A percentile compares a stretch with the other conserved stretches of the same genome.
Evolutionary conservation across 2,888 invertebrate species (phyloP).

Genomic region (Agrilus biguttatus): DNA sequence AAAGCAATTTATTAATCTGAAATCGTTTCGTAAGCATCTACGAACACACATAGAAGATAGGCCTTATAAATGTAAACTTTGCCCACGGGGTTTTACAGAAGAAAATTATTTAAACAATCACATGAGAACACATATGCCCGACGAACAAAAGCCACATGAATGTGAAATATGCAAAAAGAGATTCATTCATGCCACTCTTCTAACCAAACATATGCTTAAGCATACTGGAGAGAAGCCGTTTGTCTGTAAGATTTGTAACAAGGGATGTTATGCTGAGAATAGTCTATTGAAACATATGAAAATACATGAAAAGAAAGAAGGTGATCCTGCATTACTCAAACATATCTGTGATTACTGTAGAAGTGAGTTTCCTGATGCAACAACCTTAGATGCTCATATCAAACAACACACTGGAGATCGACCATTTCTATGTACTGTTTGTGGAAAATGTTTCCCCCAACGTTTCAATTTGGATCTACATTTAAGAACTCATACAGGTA

Average conservation of each 20-base stretch:
- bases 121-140: slow-evolving; percentile 29
- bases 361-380: slow-evolving; percentile 29
- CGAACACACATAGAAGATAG: slow-evolving; percentile 32
- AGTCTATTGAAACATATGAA: slow-evolving; percentile 33
- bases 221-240: slow-evolving; percentile 34
- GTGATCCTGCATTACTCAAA: slow-evolving; percentile 29
- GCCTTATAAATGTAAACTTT: slow-evolving; percentile 30
- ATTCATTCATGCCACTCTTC: slow-evolving; percentile 31
- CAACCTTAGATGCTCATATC: slow-evolving; percentile 27
- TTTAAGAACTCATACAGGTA: slow-evolving; percentile 31
- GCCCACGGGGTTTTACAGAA: slow-evolving; percentile 30
- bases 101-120: slow-evolving; percentile 33
- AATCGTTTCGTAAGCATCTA: slow-evolving; percentile 32
- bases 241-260: slow-evolving; percentile 32
- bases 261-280: slow-evolving; percentile 31
- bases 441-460: slow-evolving; percentile 31
- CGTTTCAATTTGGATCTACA: slow-evolving; percentile 31
- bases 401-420: slow-evolving; percentile 32
- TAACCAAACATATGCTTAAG: slow-evolving; percentile 32
- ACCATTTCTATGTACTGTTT: slow-evolving; percentile 31
- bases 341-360: slow-evolving; percentile 33
- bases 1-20: slow-evolving; percentile 31
- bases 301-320: slow-evolving; percentile 32
- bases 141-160: slow-evolving; percentile 33
- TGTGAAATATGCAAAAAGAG: slow-evolving; percentile 32